Evolutionary conservation across 2,888 invertebrate genomes (phyloP).

Genomic region (Drosophila picticornis): DNA sequence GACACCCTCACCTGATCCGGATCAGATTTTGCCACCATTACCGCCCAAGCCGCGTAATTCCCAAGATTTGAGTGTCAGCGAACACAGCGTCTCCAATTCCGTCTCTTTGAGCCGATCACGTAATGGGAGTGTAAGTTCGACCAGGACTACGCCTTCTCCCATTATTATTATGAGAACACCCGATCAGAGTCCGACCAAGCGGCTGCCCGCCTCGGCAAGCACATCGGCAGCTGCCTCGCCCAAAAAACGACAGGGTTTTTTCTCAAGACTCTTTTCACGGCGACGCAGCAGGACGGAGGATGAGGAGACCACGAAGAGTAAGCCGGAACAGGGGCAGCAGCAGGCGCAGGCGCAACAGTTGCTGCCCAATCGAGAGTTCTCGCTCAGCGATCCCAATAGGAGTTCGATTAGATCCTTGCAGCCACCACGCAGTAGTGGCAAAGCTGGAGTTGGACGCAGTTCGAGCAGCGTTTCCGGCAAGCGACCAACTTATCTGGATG

Average conservation of each 20-base stretch:
- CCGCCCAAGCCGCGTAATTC: conserved; percentile 92
- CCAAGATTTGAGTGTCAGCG: conserved; percentile 79
- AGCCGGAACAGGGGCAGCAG: conserved; percentile 29
- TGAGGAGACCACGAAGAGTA: conserved; percentile 42
- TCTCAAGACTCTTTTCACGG: conserved; percentile 88
- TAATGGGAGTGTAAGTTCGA: conserved; percentile 75
- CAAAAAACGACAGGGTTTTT: conserved; percentile 88
- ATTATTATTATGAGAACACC: conserved; percentile 85
- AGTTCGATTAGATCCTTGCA: conserved; percentile 82
- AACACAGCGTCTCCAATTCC: conserved; percentile 63
- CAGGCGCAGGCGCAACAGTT: conserved; percentile 69
- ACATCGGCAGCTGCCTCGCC: conserved; percentile 84
- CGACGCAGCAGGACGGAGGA: conserved; percentile 85
- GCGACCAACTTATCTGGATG: conserved; percentile 86
- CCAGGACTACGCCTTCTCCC: conserved; percentile 83
- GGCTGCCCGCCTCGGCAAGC: conserved; percentile 83
- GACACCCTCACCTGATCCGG: conserved; percentile 84
- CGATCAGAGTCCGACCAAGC: conserved; percentile 86
- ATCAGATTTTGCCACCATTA: conserved; percentile 90
- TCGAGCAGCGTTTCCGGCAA: conserved; percentile 88
- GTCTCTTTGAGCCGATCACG: conserved; percentile 71
- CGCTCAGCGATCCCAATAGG: conserved; percentile 82
- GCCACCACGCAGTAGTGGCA: conserved; percentile 84
- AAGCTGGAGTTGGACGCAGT: conserved; percentile 87
- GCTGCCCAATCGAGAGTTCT: conserved; percentile 80